phyloP scores from a whole-genome alignment of 1,140 invertebrate genomes.

The Drosophila pectinifera region DNA sequence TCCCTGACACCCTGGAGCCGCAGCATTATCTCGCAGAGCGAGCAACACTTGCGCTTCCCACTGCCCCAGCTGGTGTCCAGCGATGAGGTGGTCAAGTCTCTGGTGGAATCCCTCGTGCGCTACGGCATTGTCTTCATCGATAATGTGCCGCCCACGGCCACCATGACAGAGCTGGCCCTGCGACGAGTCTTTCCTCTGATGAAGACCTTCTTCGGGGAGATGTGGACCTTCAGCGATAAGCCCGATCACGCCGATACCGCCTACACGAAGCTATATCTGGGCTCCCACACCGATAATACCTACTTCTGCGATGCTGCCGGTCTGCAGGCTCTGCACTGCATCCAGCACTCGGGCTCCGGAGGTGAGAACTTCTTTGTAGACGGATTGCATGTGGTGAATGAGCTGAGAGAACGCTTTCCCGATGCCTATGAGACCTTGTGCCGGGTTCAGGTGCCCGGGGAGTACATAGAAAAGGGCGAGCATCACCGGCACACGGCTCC shows the following conservation, averaged over 20 bases:
- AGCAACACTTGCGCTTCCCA: constrained; percentile 58
- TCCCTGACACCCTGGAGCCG: constrained; percentile 66
- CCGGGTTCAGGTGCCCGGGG: constrained; percentile 86
- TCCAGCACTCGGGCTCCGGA: constrained; percentile 87
- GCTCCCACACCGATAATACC: constrained; percentile 89
- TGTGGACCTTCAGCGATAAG: constrained; percentile 87
- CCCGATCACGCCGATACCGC: constrained; percentile 88
- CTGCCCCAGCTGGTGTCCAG: constrained; percentile 41
- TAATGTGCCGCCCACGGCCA: constrained; percentile 67
- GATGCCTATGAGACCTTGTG: constrained; percentile 87
- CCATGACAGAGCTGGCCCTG: constrained; percentile 79
- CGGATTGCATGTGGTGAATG: constrained; percentile 88
- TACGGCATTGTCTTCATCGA: constrained; percentile 82
- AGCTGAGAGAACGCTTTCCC: constrained; percentile 86
- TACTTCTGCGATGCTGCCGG: constrained; percentile 91
- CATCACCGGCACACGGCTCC: constrained; percentile 86
- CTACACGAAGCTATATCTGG: constrained; percentile 87
- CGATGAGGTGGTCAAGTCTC: constrained; percentile 46
- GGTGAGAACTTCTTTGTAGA: constrained; percentile 90
- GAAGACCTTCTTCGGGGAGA: constrained; percentile 88
- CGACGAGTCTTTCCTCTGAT: constrained; percentile 85
- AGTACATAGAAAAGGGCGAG: constrained; percentile 88
- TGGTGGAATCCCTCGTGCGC: constrained; percentile 64
- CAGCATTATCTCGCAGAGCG: constrained; percentile 59
- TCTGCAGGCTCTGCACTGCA: constrained; percentile 89